Evolutionary conservation across 2,888 invertebrate species (phyloP), one percentile per base, ranked within the genome.

Genomic region (Exocentrus adspersus): DNA sequence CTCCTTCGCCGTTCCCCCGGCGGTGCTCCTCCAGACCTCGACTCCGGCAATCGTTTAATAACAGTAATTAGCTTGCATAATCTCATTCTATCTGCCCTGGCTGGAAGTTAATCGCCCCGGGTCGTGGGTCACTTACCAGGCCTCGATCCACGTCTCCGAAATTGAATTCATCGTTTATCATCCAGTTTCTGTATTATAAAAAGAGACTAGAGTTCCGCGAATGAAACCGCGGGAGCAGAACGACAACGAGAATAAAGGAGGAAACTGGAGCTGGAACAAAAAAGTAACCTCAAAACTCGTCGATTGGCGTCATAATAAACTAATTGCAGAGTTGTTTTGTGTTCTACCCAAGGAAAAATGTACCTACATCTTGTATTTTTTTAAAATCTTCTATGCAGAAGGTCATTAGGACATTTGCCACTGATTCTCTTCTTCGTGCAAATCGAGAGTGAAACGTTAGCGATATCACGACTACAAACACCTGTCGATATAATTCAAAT

Each of bases 381-480:
- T 24, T 24, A 24, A 7, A n/a, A n/a, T n/a, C n/a, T n/a, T n/a
- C n/a, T n/a, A n/a, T n/a, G n/a, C n/a, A n/a, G n/a, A n/a, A n/a
- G n/a, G n/a, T n/a, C n/a, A n/a, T n/a, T n/a, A n/a, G n/a, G n/a
- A n/a, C n/a, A n/a, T n/a, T n/a, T n/a, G n/a, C n/a, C 37, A 37
- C 37, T 9, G 12, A 1, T 12, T n/a, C 14, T 37, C 37, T 37
- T 37, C 14, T 37, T 37, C 60, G 64, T 64, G 64, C 50, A 64
- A 64, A 64, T 64, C 62, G 64, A 62, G 62, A 60, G 56, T 48
- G 53, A 64, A 67, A 64, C 64, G 67, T 67, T 67, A 62, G 64
- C 50, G 64, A 62, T 64, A 64, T 50, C 62, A 60, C 67, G 24
- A 24, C 24, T 24, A 37, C n/a, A 37, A 37, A 37, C 14, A 37